Percentiles rank a stretch among this genome's conserved stretches.
These are phyloP conservation scores for Agrotis segetum DNA, from an alignment of 2,888 invertebrate genomes.

Conservation along the genomic window DNA sequence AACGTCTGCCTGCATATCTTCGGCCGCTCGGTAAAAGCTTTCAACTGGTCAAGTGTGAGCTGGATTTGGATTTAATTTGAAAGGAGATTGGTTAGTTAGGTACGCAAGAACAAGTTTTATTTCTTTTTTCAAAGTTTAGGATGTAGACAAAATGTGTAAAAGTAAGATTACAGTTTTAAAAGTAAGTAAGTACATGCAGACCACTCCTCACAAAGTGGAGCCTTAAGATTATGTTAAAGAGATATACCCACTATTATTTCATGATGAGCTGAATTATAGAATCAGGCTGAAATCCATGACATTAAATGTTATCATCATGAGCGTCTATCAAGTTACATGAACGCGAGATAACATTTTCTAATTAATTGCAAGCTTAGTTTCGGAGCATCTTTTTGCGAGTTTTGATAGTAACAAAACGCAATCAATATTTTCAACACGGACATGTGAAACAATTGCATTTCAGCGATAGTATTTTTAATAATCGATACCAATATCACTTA, in stretches of 20 bases:
- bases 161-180: neutral
- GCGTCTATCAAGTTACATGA: neutral
- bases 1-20: conserved; percentile 48
- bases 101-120: neutral
- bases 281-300: no score
- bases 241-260: no score
- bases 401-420: neutral
- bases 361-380: neutral
- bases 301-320: neutral
- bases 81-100: neutral
- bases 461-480: conserved; percentile 26
- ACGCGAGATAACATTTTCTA: neutral
- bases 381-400: neutral
- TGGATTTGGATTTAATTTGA: neutral
- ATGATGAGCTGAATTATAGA: no score
- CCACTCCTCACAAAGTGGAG: no score
- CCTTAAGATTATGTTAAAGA: no score
- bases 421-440: neutral
- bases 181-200: no score
- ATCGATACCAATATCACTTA: conserved; percentile 37
- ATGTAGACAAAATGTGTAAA: neutral
- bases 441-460: conserved; percentile 37
- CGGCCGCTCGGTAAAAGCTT: conserved; percentile 46
- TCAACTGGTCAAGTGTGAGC: conserved; percentile 29
- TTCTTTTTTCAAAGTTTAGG: no score